These are phyloP conservation scores for Gymnothorax javanicus DNA, from an alignment of 2,797 vertebrate genomes.

Conservation along the genomic window DNA sequence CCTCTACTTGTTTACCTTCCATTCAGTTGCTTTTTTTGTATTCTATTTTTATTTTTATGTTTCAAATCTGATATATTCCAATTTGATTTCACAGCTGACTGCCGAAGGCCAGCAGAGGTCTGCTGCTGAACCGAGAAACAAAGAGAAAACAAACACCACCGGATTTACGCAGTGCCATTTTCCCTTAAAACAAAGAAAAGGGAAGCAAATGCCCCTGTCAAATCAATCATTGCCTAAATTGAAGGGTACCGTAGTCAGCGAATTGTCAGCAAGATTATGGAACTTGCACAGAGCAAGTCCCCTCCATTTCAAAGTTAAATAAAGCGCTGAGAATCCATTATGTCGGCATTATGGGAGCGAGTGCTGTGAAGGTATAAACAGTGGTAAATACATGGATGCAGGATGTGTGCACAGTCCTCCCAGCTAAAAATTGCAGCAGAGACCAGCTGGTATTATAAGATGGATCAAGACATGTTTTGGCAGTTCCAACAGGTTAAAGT, in stretches of 20 bases:
- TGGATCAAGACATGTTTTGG: no score
- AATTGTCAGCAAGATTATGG: background rate
- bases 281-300: background rate
- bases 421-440: no score
- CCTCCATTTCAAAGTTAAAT: background rate
- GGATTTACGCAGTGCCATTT: background rate
- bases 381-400: background rate
- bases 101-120: background rate
- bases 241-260: background rate
- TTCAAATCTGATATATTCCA: constrained; percentile 3
- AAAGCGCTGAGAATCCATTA: background rate
- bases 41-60: background rate
- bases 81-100: constrained; percentile 15
- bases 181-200: background rate
- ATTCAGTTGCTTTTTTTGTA: background rate
- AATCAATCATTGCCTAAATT: background rate
- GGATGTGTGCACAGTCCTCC: background rate
- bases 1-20: background rate
- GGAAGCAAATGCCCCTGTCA: background rate
- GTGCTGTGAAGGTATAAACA: background rate
- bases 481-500: no score
- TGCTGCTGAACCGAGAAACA: background rate
- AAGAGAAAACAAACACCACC: background rate
- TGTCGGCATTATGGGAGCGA: background rate
- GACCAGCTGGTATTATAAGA: no score